These are phyloP conservation scores for Andrena praecox DNA, from an alignment of 2,888 invertebrate species.

Conservation along the genomic window DNA sequence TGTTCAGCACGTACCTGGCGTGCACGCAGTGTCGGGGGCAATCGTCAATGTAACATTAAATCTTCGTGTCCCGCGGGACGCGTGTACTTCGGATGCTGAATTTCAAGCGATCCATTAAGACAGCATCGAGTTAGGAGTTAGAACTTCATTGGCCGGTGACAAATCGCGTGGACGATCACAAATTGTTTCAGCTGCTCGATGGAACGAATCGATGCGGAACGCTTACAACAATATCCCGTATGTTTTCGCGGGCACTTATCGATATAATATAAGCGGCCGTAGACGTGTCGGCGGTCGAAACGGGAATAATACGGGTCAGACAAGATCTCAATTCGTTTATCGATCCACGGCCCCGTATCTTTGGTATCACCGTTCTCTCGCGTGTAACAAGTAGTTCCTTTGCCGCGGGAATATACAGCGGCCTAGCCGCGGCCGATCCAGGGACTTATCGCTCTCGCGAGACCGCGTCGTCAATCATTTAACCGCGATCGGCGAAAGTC, in stretches of 20 bases:
- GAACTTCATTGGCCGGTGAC: constrained; percentile 44
- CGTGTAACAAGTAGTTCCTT: constrained; percentile 18
- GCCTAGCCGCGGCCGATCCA: constrained; percentile 11
- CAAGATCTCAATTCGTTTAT: constrained; percentile 61
- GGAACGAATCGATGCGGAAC: constrained; percentile 57
- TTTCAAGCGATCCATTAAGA: constrained; percentile 36
- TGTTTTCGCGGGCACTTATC: constrained; percentile 54
- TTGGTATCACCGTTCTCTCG: constrained; percentile 26
- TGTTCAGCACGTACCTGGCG: constrained; percentile 15
- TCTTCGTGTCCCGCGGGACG: constrained; percentile 34
- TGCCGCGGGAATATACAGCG: constrained; percentile 10
- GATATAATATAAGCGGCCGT: constrained; percentile 8
- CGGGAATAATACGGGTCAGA: constrained; percentile 42
- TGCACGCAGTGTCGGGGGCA: constrained; percentile 5
- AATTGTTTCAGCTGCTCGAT: constrained; percentile 36
- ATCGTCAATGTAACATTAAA: constrained; percentile 48
- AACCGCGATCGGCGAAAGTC: constrained; percentile 40
- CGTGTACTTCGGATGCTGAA: constrained; percentile 21
- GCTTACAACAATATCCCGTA: constrained; percentile 57
- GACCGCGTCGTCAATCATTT: constrained; percentile 55
- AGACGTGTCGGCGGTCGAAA: constrained; percentile 19
- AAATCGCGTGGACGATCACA: constrained; percentile 49
- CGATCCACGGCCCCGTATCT: constrained; percentile 46
- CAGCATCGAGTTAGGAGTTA: constrained; percentile 21
- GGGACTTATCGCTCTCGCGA: constrained; percentile 45